A percentile compares a stretch with the other conserved stretches of the same genome.
phyloP scores from a whole-genome alignment of 2,888 invertebrate genomes.

The Diachrysia chrysitis region DNA sequence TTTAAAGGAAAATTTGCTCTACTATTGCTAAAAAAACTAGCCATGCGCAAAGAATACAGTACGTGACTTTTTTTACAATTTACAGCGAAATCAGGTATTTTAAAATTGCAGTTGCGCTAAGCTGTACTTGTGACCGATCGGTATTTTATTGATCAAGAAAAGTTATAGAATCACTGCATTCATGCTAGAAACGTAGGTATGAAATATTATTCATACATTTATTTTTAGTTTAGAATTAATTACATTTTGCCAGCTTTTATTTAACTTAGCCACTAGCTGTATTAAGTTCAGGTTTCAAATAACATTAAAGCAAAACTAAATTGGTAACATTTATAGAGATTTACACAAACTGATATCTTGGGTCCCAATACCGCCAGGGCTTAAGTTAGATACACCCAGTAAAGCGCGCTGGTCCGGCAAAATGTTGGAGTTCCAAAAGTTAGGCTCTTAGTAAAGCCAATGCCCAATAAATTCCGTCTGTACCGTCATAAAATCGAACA shows the following conservation, averaged over 20 bases:
- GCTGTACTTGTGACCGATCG: not conserved
- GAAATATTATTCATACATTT: not conserved
- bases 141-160: slow-evolving; percentile 5
- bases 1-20: slow-evolving; percentile 11
- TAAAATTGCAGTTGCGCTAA: slow-evolving; percentile 8
- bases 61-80: slow-evolving; percentile 46
- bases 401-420: slow-evolving; percentile 1
- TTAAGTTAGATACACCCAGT: not conserved
- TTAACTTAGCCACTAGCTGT: not conserved
- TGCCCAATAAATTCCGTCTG: slow-evolving; percentile 41
- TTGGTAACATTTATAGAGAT: not conserved
- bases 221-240: not conserved
- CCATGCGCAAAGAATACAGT: slow-evolving; percentile 43
- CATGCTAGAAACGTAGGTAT: not conserved
- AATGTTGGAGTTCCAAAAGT: slow-evolving; percentile 15
- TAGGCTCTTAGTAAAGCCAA: slow-evolving; percentile 24
- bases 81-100: slow-evolving; percentile 18
- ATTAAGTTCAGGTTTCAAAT: not conserved
- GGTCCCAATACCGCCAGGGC: not conserved
- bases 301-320: not conserved
- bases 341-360: not conserved
- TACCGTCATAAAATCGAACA: slow-evolving; percentile 58
- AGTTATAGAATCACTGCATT: not conserved
- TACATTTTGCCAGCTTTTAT: not conserved
- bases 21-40: slow-evolving; percentile 17